Base-by-base conservation (phyloP, 2,113 vertebrate genomes). In the Dicaeum eximium region DNA sequence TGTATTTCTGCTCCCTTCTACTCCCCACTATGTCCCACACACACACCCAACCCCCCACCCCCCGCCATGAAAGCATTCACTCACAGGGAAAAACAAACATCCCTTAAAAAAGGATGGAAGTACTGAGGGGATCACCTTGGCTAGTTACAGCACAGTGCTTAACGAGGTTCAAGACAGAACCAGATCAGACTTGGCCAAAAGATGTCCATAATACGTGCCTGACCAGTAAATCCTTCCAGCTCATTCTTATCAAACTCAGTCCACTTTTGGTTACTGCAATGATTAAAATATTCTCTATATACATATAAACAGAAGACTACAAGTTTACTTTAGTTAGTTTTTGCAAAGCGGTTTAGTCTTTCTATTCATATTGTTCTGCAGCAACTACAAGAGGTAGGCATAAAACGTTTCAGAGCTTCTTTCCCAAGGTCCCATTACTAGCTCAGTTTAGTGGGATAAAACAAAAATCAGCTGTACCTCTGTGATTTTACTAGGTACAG, bases 71-170 rank as follows among this genome's bases (percentile, higher is more conserved):
- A 97, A 97, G 96, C 93, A 95, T 86, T 93, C 97, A 97, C 44
- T 97, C 96, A 92, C 69, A 96, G 79, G 88, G 69, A 37, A 95
- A 97, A 97, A 97, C 53, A 96, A 88, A 92, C 25, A 62, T 89
- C 81, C 66, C 80, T 78, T 78, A 56, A 86, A 95, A 97, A 96
- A 95, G 80, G 60, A 96, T 94, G 93, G 95, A 97, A 95, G 95
- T 96, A 97, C 71, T 47, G 72, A 96, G 92, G 71, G 65, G 93
- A 94, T 89, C 89, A 96, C 95, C 94, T 97, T 95, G 82, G 92
- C 93, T 97, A 97, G 92, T 96, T 97, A 97, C 93, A 98, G 97
- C 97, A 98, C 98, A 98, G 98, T 98, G 97, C 98, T 98, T 97
- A 98, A 97, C 88, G 90, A 97, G 97, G 98, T 98, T 98, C 97